Evolutionary conservation across 2,113 vertebrate genomes (phyloP).

Genomic region (Propithecus coquereli): DNA sequence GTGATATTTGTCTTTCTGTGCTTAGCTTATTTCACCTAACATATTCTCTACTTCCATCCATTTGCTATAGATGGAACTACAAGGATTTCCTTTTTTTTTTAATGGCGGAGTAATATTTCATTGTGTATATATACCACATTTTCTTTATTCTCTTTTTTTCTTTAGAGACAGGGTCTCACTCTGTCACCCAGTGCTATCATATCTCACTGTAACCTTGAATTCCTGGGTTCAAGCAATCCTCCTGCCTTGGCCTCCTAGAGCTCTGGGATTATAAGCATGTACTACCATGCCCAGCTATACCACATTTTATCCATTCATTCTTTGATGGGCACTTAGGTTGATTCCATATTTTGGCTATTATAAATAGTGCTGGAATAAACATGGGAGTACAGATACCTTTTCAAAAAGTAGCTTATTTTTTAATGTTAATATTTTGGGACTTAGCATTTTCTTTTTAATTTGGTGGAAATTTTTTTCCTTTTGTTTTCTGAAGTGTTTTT

Average conservation of each 20-base stretch:
- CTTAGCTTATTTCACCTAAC: not conserved
- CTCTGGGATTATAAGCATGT: no score
- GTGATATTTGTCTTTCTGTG: not conserved
- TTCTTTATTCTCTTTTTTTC: not conserved
- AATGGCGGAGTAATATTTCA: not conserved
- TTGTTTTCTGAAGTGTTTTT: conserved; percentile 29
- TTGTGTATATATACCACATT: not conserved
- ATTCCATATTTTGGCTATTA: not conserved
- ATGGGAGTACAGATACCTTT: not conserved
- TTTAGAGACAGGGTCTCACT: no score
- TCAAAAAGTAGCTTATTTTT: not conserved
- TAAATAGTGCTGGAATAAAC: not conserved
- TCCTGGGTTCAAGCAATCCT: no score
- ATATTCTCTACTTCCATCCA: not conserved
- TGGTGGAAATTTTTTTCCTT: not conserved
- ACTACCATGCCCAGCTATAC: no score
- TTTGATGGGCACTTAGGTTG: not conserved
- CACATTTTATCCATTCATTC: not conserved
- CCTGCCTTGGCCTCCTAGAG: no score
- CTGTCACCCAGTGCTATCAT: no score
- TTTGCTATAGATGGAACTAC: not conserved
- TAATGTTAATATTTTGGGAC: not conserved
- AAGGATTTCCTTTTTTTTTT: not conserved
- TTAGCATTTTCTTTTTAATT: not conserved
- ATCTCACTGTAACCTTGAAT: no score